Percentiles rank a stretch among this genome's conserved stretches.
These are phyloP conservation scores for Spheniscus humboldti DNA, from an alignment of 2,797 vertebrate species.

Conservation along the genomic window DNA sequence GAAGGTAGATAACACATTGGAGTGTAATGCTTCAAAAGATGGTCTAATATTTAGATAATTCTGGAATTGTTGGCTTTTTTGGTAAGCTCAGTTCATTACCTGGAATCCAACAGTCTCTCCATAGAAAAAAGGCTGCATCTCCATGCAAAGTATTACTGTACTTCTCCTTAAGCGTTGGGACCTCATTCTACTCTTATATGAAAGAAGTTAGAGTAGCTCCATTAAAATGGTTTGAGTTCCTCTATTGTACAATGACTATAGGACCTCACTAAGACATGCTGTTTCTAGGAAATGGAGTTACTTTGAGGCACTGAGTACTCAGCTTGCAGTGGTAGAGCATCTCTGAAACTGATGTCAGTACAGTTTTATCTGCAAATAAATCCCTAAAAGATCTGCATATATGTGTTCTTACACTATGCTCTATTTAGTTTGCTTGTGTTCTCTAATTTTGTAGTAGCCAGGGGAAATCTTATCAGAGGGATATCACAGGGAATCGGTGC, in stretches of 20 bases:
- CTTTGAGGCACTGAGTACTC: background rate
- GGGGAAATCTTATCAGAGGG: background rate
- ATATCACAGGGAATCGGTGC: background rate
- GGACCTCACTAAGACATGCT: background rate
- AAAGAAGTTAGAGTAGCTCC: background rate
- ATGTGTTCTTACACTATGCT: background rate
- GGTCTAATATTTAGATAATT: background rate
- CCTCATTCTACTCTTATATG: background rate
- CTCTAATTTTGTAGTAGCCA: background rate
- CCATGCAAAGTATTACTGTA: background rate
- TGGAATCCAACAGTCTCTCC: background rate
- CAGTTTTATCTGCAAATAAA: background rate
- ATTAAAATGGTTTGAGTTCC: background rate
- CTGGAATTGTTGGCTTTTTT: background rate
- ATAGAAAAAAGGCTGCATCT: background rate
- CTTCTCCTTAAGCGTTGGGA: background rate
- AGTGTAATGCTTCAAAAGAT: background rate
- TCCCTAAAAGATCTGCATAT: background rate
- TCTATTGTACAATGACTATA: background rate
- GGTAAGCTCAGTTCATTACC: background rate
- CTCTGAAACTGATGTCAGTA: background rate
- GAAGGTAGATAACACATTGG: background rate
- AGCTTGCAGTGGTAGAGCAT: background rate
- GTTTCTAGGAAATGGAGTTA: background rate
- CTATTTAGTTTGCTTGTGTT: background rate